These are phyloP conservation scores for Lanius ludovicianus DNA, from an alignment of 2,113 vertebrate genomes.

Conservation along the genomic window DNA sequence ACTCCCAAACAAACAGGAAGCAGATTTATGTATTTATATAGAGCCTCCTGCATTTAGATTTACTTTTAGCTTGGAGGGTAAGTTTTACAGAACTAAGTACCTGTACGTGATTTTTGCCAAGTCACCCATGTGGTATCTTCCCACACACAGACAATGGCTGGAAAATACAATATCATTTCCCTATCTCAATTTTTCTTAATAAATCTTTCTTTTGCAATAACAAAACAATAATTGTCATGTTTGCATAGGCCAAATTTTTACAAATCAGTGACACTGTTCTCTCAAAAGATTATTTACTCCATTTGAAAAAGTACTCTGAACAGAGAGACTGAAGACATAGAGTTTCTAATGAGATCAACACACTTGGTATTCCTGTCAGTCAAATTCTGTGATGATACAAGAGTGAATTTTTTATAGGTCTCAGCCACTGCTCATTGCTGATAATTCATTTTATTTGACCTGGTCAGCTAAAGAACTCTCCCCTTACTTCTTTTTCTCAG, in stretches of 20 bases:
- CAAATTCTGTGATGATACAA: background rate
- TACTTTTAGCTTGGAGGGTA: background rate
- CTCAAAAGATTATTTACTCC: background rate
- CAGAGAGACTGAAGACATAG: background rate
- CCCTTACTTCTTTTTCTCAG: background rate
- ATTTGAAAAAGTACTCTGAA: background rate
- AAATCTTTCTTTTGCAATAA: background rate
- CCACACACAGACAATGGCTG: background rate
- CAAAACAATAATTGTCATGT: background rate
- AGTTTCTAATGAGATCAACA: background rate
- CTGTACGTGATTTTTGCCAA: background rate
- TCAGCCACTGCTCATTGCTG: background rate
- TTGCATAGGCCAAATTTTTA: background rate
- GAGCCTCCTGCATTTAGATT: background rate
- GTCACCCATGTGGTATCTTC: background rate
- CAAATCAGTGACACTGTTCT: background rate
- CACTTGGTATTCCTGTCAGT: background rate
- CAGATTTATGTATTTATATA: background rate
- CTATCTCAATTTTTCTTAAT: background rate
- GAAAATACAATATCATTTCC: background rate
- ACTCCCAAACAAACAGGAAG: background rate
- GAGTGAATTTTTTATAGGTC: background rate
- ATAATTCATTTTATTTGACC: background rate
- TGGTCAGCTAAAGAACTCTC: background rate
- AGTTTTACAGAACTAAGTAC: background rate